Evolutionary conservation across 2,797 vertebrate species (phyloP).

Genomic region (Chanos chanos): DNA sequence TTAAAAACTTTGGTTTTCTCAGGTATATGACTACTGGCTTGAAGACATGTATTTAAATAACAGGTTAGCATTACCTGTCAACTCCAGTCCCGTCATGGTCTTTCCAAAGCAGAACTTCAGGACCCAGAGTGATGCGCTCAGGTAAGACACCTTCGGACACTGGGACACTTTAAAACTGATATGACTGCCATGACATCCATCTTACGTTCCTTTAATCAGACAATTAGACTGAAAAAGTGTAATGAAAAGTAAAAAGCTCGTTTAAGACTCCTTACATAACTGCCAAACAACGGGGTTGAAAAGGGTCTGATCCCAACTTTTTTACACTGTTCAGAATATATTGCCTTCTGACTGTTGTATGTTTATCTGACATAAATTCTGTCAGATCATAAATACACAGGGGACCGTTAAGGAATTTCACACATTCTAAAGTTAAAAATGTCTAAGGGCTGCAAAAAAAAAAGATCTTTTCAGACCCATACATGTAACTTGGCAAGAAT

Average conservation of each 20-base stretch:
- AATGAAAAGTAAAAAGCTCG: too few relatives aligned
- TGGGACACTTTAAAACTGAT: neutral
- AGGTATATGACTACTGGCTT: constrained; percentile 95
- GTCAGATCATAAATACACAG: constrained; percentile 6
- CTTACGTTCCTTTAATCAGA: too few relatives aligned
- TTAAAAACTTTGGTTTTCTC: neutral
- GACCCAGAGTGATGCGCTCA: constrained; percentile 80
- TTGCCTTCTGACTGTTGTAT: constrained; percentile 10
- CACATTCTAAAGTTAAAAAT: too few relatives aligned
- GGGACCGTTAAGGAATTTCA: neutral
- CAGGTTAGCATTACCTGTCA: constrained; percentile 85
- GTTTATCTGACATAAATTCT: neutral
- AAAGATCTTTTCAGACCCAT: too few relatives aligned
- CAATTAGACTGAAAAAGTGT: too few relatives aligned
- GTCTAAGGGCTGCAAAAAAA: too few relatives aligned
- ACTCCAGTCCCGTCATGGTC: constrained; percentile 93
- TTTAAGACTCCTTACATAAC: too few relatives aligned
- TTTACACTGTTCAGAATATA: constrained; percentile 1
- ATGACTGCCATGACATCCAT: neutral
- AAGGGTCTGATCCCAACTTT: neutral
- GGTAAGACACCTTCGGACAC: constrained; percentile 72
- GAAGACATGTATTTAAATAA: constrained; percentile 98
- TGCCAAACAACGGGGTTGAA: too few relatives aligned
- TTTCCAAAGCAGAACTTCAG: constrained; percentile 87
- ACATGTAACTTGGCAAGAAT: too few relatives aligned